phyloP scores from a whole-genome alignment of 1,140 invertebrate species.

The Drosophila asahinai region DNA sequence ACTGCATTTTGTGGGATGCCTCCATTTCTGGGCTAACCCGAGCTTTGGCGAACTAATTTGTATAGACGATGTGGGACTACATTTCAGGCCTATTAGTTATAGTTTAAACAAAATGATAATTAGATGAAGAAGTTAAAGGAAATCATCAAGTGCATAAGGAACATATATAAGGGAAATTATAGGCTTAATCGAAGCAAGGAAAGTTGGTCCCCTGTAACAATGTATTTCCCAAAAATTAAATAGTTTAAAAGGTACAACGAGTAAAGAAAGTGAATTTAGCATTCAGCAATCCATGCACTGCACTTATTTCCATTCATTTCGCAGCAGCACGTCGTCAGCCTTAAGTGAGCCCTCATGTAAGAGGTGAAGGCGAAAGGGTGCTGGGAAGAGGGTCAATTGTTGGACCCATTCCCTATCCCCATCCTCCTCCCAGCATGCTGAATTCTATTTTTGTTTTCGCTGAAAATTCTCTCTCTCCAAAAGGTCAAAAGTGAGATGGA shows the following conservation, averaged over 20 bases:
- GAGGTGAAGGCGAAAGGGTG: neutral
- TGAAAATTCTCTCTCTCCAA: constrained; percentile 20
- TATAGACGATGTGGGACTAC: neutral
- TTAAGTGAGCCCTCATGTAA: constrained; percentile 10
- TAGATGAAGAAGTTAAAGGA: neutral
- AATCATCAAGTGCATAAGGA: neutral
- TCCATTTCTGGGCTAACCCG: constrained; percentile 13
- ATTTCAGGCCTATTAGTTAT: neutral
- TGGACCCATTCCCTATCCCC: constrained; percentile 1
- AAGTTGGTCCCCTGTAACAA: too few relatives aligned
- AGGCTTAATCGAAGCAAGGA: too few relatives aligned
- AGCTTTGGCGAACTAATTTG: neutral
- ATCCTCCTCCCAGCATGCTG: neutral
- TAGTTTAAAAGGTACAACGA: neutral
- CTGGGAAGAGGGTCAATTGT: constrained; percentile 24
- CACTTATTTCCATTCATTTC: constrained; percentile 3
- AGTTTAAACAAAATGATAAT: neutral
- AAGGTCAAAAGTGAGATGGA: constrained; percentile 49
- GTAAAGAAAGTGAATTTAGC: too few relatives aligned
- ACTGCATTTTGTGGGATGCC: constrained; percentile 23
- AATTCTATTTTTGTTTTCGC: constrained; percentile 48
- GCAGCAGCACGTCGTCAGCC: constrained; percentile 4
- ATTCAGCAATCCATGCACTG: constrained; percentile 5
- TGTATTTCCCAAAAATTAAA: neutral
- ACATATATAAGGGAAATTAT: neutral